Base-by-base conservation (phyloP, 2,797 vertebrate genomes). In the Myotis pilosus region DNA sequence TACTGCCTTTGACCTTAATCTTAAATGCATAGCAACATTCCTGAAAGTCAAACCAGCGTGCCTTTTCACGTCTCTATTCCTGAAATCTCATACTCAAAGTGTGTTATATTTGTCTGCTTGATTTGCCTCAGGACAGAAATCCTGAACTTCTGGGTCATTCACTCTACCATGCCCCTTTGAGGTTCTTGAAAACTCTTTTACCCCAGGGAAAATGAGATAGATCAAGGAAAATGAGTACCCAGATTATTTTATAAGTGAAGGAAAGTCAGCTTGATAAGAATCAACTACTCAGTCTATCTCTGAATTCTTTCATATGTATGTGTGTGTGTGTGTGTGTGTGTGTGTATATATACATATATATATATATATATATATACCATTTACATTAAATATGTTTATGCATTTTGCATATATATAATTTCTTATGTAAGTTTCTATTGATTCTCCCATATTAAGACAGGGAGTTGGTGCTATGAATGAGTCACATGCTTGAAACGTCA, bases 31-130 rank as follows among this genome's bases (percentile, higher is more conserved):
- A 88, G 57, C 49, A 66, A 1, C 84, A 96, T 97, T 97, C 89
- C 93, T 96, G 64, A 95, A 97, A 98, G 96, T 38, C 89, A 94
- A 96, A 96, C 19, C 16, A 28, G 6, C 16, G 1, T 94, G 69
- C 1, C 64, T 94, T 95, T 95, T 71, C 51, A 87, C 93, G 93
- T 93, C 64, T 93, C 71, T 53, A 49, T 74, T 81, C 95, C 62
- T 66, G 84, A 97, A 97, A 97, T 30, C 83, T 82, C 83, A 95
- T 96, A 94, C 60, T 92, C 90, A 4, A 89, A 96, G 72, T 87
- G 57, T 33, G 64, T 28, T 92, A 0, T 6, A 41, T 93, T 95
- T 96, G 22, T 95, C 41, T 96, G 49, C 55, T 95, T 86, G 38
- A 89, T 30, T 96, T 96, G 92, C 68, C 44, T 72, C 78, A 8